Conservation (phyloP, 2,113 vertebrate species). For the Pyxicephalus adspersus region DNA sequence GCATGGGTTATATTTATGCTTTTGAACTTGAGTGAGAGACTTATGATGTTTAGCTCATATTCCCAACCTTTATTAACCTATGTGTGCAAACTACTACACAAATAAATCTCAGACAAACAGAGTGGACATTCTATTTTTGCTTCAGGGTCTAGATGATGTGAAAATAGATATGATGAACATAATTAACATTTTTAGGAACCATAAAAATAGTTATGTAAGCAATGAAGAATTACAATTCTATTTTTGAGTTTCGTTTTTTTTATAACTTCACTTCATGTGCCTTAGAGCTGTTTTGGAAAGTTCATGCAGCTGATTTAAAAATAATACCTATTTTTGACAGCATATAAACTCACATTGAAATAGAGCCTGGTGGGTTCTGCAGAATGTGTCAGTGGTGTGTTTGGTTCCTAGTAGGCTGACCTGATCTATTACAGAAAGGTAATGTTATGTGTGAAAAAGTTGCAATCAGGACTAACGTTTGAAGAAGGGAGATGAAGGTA, state of each 20-base stretch:
- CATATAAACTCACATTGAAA: neutral
- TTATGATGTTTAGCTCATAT: neutral
- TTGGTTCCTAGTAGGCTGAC: neutral
- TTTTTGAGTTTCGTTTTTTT: conserved; percentile 2
- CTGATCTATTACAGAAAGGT: neutral
- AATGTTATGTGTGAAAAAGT: neutral
- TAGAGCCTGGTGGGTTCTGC: neutral
- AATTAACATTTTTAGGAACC: neutral
- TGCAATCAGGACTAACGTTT: neutral
- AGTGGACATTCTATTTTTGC: neutral
- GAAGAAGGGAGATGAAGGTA: neutral
- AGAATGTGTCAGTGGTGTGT: neutral
- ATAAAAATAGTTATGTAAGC: conserved; percentile 23
- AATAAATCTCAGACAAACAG: no score
- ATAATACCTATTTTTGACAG: neutral
- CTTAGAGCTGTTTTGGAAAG: neutral
- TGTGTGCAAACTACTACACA: conserved; percentile 1
- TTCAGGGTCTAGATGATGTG: neutral
- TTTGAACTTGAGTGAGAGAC: neutral
- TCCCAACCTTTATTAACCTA: neutral
- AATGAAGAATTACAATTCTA: neutral
- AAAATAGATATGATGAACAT: neutral
- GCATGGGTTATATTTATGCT: neutral
- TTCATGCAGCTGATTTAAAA: neutral
- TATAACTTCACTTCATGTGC: neutral